These are phyloP conservation scores for Bubalus kerabau DNA, from an alignment of 2,113 vertebrate genomes.

Conservation along the genomic window DNA sequence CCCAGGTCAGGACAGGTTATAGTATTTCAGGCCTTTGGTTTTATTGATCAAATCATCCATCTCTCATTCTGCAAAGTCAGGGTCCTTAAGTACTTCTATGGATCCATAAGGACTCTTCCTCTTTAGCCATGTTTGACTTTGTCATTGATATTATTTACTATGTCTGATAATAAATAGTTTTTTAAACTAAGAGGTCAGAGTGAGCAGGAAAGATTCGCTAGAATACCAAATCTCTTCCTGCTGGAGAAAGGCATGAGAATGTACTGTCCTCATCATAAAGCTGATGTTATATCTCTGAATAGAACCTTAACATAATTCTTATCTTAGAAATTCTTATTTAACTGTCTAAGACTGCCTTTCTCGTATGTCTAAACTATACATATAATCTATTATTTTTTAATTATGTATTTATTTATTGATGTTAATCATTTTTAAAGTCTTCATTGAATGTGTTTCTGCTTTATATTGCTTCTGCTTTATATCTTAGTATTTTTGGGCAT, in stretches of 20 bases:
- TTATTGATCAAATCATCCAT: slow-evolving; percentile 59
- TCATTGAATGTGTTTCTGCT: neutral
- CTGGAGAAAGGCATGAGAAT: neutral
- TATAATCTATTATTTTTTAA: neutral
- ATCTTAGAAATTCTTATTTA: neutral
- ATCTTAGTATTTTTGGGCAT: neutral
- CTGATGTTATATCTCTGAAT: neutral
- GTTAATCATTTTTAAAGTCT: neutral
- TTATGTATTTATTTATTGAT: neutral
- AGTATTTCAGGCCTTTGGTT: slow-evolving; percentile 38
- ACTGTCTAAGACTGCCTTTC: neutral
- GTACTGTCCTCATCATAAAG: neutral
- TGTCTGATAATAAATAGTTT: neutral
- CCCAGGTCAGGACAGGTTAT: neutral
- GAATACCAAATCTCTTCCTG: neutral
- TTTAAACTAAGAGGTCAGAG: neutral
- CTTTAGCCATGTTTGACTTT: slow-evolving; percentile 47
- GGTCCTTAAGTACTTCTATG: slow-evolving; percentile 11
- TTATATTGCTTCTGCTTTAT: neutral
- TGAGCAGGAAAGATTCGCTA: neutral
- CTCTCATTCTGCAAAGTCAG: slow-evolving; percentile 64
- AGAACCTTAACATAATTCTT: neutral
- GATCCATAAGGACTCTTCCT: slow-evolving; percentile 8
- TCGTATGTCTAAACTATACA: neutral
- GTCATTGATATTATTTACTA: neutral